Percentiles rank a stretch among this genome's conserved stretches.
These are phyloP conservation scores for Chaenocephalus aceratus DNA, from an alignment of 2,113 vertebrate species.

Conservation along the genomic window DNA sequence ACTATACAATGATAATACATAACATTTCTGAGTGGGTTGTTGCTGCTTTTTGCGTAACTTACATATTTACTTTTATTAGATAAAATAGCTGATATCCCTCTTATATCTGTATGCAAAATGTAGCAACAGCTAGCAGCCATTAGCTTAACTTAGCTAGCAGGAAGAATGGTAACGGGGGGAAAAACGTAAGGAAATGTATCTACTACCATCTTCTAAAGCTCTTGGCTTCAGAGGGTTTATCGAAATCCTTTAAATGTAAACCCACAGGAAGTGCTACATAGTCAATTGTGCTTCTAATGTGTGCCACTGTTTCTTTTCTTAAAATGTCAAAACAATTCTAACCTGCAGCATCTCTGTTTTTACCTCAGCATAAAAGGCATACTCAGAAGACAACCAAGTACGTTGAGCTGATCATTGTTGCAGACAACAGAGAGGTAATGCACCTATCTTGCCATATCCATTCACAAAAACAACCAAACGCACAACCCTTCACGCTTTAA, in stretches of 20 bases:
- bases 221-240: neutral
- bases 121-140: neutral
- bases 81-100: neutral
- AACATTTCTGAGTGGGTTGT: neutral
- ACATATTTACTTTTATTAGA: no score
- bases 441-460: neutral
- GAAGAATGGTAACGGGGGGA: no score
- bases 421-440: slow-evolving; percentile 97
- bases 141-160: neutral
- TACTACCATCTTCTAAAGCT: neutral
- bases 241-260: neutral
- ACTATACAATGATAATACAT: neutral
- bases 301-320: neutral
- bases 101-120: neutral
- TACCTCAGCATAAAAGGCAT: slow-evolving; percentile 91
- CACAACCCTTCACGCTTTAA: neutral
- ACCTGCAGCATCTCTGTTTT: slow-evolving; percentile 23
- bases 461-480: slow-evolving; percentile 16
- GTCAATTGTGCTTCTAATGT: slow-evolving; percentile 2
- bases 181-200: neutral
- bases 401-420: slow-evolving; percentile 97
- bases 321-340: slow-evolving; percentile 3
- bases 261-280: neutral
- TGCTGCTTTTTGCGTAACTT: neutral
- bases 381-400: slow-evolving; percentile 94